These are phyloP conservation scores for Tapera naevia DNA, from an alignment of 2,797 vertebrate species.

Conservation along the genomic window DNA sequence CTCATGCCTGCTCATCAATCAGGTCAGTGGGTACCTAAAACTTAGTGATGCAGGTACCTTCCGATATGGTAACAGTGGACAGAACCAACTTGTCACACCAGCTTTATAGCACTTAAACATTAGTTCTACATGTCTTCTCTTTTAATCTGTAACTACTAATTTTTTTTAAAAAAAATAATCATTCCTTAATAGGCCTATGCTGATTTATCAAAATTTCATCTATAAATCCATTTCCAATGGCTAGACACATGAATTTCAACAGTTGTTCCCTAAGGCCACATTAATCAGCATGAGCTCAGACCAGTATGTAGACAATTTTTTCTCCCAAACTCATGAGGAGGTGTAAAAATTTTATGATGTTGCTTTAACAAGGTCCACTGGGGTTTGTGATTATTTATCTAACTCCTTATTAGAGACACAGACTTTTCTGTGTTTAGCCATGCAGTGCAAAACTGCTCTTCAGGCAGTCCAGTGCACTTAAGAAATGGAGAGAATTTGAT, in stretches of 20 bases:
- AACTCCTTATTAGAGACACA: constrained; percentile 75
- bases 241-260: constrained; percentile 66
- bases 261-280: constrained; percentile 71
- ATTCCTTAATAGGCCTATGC: constrained; percentile 65
- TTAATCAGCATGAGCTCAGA: constrained; percentile 74
- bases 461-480: constrained; percentile 7
- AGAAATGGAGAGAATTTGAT: constrained; percentile 36
- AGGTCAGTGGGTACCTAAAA: not conserved
- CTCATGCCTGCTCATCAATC: not conserved
- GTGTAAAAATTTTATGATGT: constrained; percentile 74
- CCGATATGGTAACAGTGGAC: not conserved
- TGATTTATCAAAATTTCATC: constrained; percentile 74
- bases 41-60: not conserved
- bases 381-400: constrained; percentile 77
- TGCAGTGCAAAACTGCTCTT: constrained; percentile 62
- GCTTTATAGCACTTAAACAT: constrained; percentile 23
- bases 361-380: constrained; percentile 77
- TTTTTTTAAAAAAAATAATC: constrained; percentile 17
- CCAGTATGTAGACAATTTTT: constrained; percentile 57
- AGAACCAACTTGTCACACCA: constrained; percentile 8
- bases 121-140: not conserved
- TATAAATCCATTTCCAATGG: constrained; percentile 71
- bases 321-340: constrained; percentile 59
- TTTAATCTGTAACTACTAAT: not conserved
- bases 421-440: constrained; percentile 68